Evolutionary conservation across 1,140 invertebrate genomes (phyloP).

Genomic region (Zaprionus vittiger): DNA sequence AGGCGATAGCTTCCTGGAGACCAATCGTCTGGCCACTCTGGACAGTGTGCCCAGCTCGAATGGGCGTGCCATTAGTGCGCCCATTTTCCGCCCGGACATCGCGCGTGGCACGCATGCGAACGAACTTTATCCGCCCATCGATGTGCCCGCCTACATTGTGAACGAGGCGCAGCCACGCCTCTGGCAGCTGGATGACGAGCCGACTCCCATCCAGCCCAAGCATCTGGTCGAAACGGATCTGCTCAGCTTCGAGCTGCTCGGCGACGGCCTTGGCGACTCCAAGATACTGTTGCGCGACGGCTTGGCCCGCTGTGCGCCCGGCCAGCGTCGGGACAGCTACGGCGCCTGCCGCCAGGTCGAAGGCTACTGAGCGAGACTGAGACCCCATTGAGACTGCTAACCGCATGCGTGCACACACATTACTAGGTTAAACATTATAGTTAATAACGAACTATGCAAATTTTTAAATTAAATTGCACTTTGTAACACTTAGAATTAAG

Average conservation of each 20-base stretch:
- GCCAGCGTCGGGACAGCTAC: constrained; percentile 86
- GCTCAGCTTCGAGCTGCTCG: constrained; percentile 66
- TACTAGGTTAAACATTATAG: constrained; percentile 49
- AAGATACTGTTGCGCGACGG: constrained; percentile 86
- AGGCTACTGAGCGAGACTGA: constrained; percentile 73
- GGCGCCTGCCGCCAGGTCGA: constrained; percentile 85
- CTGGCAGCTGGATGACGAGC: constrained; percentile 73
- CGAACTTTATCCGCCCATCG: constrained; percentile 66
- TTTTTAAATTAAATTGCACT: constrained; percentile 11
- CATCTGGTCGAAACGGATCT: constrained; percentile 51
- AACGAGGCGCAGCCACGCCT: constrained; percentile 56
- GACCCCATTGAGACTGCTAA: constrained; percentile 62
- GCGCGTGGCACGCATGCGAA: constrained; percentile 24
- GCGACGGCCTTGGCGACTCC: constrained; percentile 63
- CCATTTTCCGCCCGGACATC: constrained; percentile 59
- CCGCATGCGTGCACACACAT: constrained; percentile 38
- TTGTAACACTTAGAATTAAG: constrained; percentile 37
- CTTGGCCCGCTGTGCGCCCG: constrained; percentile 87
- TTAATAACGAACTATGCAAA: constrained; percentile 8
- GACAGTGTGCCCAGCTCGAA: constrained; percentile 10
- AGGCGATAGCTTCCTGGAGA: constrained; percentile 67
- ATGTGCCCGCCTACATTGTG: constrained; percentile 58
- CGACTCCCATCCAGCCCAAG: constrained; percentile 58
- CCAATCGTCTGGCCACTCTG: constrained; percentile 57
- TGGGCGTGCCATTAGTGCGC: constrained; percentile 59